Conservation (phyloP, 2,888 invertebrate genomes). For the Eudasyphora cyanicolor region DNA sequence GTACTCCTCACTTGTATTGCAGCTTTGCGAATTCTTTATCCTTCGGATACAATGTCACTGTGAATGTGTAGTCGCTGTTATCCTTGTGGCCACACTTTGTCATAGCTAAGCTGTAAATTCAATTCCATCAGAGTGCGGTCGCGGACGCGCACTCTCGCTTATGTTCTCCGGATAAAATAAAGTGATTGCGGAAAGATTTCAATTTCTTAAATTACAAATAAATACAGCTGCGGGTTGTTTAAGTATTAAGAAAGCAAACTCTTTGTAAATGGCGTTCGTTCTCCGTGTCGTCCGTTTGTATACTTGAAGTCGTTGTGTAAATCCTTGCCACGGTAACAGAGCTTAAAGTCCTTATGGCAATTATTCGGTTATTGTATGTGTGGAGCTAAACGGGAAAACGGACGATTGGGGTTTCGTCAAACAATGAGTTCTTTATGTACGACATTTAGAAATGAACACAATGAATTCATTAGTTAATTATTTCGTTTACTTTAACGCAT, state of each 20-base stretch:
- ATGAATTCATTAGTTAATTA: conserved; percentile 54
- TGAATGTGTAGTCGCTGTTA: conserved; percentile 4
- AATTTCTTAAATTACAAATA: conserved; percentile 63
- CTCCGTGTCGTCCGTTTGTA: neutral
- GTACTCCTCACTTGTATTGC: neutral
- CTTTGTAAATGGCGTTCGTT: neutral
- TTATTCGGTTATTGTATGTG: neutral
- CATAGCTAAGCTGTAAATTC: conserved; percentile 59
- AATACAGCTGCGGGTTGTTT: conserved; percentile 59
- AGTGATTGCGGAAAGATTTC: conserved; percentile 64
- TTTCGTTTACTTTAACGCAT: conserved; percentile 54
- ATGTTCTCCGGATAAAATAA: conserved; percentile 44
- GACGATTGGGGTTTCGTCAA: neutral
- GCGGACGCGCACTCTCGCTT: neutral
- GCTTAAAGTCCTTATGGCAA: neutral
- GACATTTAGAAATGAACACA: neutral
- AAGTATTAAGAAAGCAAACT: neutral
- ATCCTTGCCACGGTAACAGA: neutral
- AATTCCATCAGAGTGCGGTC: conserved; percentile 49
- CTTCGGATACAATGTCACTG: neutral
- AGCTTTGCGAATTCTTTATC: neutral
- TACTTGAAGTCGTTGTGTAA: neutral
- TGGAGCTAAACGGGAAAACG: too few relatives aligned
- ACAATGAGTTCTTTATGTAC: neutral
- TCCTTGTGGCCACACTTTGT: conserved; percentile 61